Base-by-base conservation (phyloP, 2,113 vertebrate genomes). In the Anarrhichthys ocellatus region DNA sequence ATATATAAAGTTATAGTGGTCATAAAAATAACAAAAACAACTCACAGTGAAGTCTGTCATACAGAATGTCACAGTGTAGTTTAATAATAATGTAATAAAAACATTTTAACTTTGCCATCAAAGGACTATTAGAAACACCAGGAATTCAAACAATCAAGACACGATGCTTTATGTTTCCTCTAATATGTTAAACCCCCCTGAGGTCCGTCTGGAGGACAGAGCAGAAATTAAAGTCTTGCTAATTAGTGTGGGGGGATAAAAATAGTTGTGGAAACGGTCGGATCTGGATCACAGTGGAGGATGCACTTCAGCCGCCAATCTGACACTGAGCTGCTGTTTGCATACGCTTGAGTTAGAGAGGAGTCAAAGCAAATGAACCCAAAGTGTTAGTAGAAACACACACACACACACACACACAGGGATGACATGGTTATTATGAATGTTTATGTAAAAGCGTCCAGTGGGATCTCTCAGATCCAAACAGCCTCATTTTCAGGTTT, bases 221-320 rank as follows among this genome's bases (percentile, higher is more conserved):
- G 78, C 87, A 87, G 48, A 93, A 92, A 92, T 93, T 90, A 92
- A 91, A 89, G 78, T 82, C 76, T 73, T 2, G 59, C 91, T 93
- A 93, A 94, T 94, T 94, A 93, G 91, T 17, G 42, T 9, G 9
- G 1, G 71, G 73, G 34, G 89, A 87, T 93, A 93, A 92, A 94
- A 94, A 93, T 94, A 94, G 92, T 91, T 34, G 70, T 81, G 61
- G 59, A 86, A 84, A 81, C 75, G 15, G 59, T 68, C 0, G 78
- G 82, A 91, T 83, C 36, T 92, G 87, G 92, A 88, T 92, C 92
- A 86, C 29, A 76, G 76, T 87, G 90, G 34, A 34, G 34, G 34
- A 34, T 83, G 69, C 56, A 52, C 81, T 48, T 18, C 62, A 46
- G 59, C 77, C 59, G 64, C 10, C 14, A 5, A 17, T 76, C 50